Conservation (phyloP, 2,797 vertebrate genomes). For the Notoglanidium macrostoma region DNA sequence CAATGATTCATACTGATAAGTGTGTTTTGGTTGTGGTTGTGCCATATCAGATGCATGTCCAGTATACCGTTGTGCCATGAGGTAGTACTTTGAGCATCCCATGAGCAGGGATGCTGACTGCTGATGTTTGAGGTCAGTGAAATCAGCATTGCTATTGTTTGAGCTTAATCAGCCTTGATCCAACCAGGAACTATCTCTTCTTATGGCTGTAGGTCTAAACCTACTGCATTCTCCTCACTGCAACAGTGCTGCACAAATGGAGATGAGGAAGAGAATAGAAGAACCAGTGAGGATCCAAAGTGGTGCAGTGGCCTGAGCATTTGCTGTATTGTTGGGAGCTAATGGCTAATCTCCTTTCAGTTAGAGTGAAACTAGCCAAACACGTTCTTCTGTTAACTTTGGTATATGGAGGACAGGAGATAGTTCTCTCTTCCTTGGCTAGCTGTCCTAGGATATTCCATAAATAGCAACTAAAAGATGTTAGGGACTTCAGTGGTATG, state of each 20-base stretch:
- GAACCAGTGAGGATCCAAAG: background rate
- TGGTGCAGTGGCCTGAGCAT: background rate
- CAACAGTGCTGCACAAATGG: constrained; percentile 10
- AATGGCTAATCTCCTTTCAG: background rate
- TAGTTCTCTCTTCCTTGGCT: background rate
- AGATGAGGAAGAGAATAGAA: constrained; percentile 24
- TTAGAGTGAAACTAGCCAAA: background rate
- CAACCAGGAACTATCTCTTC: constrained; percentile 47
- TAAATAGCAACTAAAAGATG: background rate
- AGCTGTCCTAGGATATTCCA: background rate
- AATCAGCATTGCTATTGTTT: constrained; percentile 53
- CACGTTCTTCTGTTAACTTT: background rate
- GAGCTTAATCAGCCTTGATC: constrained; percentile 57
- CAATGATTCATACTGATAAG: constrained; percentile 7
- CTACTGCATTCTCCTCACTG: constrained; percentile 46
- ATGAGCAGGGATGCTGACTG: constrained; percentile 39
- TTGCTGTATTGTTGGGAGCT: background rate
- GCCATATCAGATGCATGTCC: background rate
- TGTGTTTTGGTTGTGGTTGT: background rate
- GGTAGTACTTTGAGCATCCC: background rate
- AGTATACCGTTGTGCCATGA: constrained; percentile 3
- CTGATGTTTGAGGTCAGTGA: constrained; percentile 44
- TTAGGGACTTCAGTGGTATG: background rate
- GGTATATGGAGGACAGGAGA: background rate
- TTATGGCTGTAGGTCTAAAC: constrained; percentile 20